Conservation (phyloP, 2,797 vertebrate genomes). For the Rhinophrynus dorsalis region DNA sequence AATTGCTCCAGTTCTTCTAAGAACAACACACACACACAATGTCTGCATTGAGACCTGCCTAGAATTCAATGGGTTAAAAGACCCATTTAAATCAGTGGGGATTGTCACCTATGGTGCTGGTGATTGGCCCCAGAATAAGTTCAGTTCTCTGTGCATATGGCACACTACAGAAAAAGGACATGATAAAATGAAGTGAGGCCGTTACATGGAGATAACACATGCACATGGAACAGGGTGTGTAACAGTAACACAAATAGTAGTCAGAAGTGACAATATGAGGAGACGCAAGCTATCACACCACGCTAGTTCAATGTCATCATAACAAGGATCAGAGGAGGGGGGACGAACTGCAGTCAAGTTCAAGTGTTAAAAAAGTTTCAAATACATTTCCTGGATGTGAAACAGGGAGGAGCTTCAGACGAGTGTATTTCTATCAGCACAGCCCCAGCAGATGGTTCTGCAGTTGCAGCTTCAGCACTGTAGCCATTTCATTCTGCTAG, state of each 20-base stretch:
- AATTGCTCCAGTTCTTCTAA: too few relatives aligned
- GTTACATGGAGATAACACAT: neutral
- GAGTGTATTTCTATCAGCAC: slow-evolving; percentile 23
- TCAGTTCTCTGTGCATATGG: too few relatives aligned
- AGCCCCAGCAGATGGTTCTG: slow-evolving; percentile 13
- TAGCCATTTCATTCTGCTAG: neutral
- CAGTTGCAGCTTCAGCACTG: slow-evolving; percentile 32
- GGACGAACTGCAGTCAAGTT: slow-evolving; percentile 5
- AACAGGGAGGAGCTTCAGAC: slow-evolving; percentile 34
- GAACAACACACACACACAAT: too few relatives aligned
- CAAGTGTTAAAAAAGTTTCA: neutral
- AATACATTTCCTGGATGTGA: slow-evolving; percentile 39
- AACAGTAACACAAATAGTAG: too few relatives aligned
- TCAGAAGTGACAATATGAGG: neutral
- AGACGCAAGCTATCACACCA: neutral
- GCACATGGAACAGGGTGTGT: neutral
- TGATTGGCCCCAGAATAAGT: too few relatives aligned
- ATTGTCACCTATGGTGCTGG: too few relatives aligned
- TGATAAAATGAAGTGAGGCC: too few relatives aligned
- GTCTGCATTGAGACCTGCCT: too few relatives aligned
- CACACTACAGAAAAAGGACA: too few relatives aligned
- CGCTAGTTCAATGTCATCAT: neutral
- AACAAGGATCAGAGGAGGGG: slow-evolving; percentile 9
- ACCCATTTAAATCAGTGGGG: too few relatives aligned
- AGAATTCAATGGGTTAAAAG: too few relatives aligned